A percentile compares a stretch with the other conserved stretches of the same genome.
These are phyloP conservation scores for Sebastes miniatus DNA, from an alignment of 2,797 vertebrate species.

Conservation along the genomic window DNA sequence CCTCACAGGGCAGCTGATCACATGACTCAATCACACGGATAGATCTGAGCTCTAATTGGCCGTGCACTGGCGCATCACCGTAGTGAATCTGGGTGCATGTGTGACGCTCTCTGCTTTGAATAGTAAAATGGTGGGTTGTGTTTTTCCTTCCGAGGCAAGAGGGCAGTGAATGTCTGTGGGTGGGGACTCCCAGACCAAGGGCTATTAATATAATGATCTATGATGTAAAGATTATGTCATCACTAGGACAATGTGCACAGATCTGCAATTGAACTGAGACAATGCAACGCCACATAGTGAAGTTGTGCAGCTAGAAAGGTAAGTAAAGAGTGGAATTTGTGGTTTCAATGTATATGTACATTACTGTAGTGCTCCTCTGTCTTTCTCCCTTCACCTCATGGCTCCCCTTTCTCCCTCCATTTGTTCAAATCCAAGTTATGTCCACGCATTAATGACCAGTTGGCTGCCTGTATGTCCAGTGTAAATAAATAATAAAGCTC, in stretches of 20 bases:
- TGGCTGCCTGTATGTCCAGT: constrained; percentile 20
- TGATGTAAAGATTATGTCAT: constrained; percentile 36
- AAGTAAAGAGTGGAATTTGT: constrained; percentile 24
- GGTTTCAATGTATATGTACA: constrained; percentile 23
- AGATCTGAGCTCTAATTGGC: constrained; percentile 73
- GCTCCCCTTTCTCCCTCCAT: neutral
- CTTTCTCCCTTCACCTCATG: constrained; percentile 12
- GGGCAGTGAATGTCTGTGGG: constrained; percentile 40
- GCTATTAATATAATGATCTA: constrained; percentile 46
- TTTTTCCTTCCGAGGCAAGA: constrained; percentile 34
- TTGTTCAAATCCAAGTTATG: constrained; percentile 14
- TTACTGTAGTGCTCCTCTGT: constrained; percentile 20
- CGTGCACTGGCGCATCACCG: constrained; percentile 42
- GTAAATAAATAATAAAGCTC: constrained; percentile 55
- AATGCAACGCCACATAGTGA: constrained; percentile 47
- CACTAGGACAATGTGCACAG: constrained; percentile 33
- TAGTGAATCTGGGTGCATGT: constrained; percentile 38
- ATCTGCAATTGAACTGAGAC: constrained; percentile 37
- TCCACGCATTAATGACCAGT: constrained; percentile 21
- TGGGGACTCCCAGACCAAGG: constrained; percentile 52
- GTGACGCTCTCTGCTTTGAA: constrained; percentile 49
- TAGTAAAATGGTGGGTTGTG: constrained; percentile 49
- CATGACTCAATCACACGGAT: constrained; percentile 73
- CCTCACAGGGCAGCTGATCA: constrained; percentile 72
- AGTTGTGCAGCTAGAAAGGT: constrained; percentile 31